Evolutionary conservation across 2,888 invertebrate genomes (phyloP).

Genomic region (Machimus atricapillus): DNA sequence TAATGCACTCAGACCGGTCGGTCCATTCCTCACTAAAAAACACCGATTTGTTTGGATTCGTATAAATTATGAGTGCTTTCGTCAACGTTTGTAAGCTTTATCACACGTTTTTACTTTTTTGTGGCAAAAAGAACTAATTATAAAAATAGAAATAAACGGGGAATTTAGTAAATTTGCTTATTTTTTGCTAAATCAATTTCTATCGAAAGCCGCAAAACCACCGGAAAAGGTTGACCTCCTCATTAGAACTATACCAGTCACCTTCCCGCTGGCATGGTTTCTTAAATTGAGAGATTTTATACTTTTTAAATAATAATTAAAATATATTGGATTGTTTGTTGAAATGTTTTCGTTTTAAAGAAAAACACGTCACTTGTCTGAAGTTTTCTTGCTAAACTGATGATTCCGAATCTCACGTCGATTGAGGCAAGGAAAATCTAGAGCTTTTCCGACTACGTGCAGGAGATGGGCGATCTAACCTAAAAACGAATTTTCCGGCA

Average conservation of each 20-base stretch:
- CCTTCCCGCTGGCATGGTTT: not conserved
- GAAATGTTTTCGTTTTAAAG: constrained; percentile 18
- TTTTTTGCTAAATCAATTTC: not conserved
- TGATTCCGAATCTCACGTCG: not conserved
- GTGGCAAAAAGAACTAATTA: constrained; percentile 1
- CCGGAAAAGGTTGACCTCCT: not conserved
- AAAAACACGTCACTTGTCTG: constrained; percentile 37
- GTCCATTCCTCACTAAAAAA: not conserved
- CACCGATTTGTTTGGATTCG: constrained; percentile 21
- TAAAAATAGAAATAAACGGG: constrained; percentile 18
- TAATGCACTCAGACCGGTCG: constrained; percentile 1
- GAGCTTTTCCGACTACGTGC: not conserved
- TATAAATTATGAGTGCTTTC: constrained; percentile 8
- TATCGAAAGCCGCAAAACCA: not conserved
- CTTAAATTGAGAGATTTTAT: not conserved
- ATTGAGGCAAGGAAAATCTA: not conserved
- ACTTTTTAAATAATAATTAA: not conserved
- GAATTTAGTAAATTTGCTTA: not conserved
- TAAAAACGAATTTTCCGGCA: constrained; percentile 31
- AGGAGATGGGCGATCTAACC: constrained; percentile 3
- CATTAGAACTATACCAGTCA: not conserved
- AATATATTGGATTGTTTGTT: not conserved
- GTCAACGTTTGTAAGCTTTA: constrained; percentile 7
- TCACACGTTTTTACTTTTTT: constrained; percentile 18
- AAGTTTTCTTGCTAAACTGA: constrained; percentile 21